Base-by-base conservation (phyloP, 1,140 invertebrate genomes). In the Scaptomyza hsui region DNA sequence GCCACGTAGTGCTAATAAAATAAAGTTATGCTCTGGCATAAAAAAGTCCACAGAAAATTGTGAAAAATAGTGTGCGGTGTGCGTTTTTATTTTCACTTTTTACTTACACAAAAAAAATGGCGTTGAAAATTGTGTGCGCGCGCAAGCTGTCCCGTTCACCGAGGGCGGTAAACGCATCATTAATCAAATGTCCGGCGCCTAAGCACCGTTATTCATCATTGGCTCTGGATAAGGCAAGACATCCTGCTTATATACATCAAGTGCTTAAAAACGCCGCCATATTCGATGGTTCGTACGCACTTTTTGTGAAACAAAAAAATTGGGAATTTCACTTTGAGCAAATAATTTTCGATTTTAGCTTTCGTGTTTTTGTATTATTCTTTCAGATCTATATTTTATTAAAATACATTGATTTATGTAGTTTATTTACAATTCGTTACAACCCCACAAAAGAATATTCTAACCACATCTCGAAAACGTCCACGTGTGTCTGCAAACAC, bases 181-280 rank as follows among this genome's bases (percentile, higher is more conserved):
- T 90, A 90, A 90, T 90, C 89, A 90, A 90, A 90, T 88, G 88
- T 90, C 88, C 88, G 72, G 63, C 71, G 70, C 88, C 78, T 89
- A 89, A 89, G 81, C 88, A 88, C 79, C 73, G 86, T 89, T 89
- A 90, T 90, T 90, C 82, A 90, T 90, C 88, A 90, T 88, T 88
- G 82, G 73, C 76, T 75, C 75, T 75, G 82, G 74, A 78, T 63
- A 76, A 75, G 71, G 72, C 49, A 29, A 29, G 47, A 42, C 26
- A 12, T 37, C 24, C 10, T 3, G 51, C 26, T 0, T 21, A 24
- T 21, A 24, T 21, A 32, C 32, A 37, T 4, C 32, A 37, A 37
- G 32, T 37, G 55, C 45, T 24, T 16, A 41, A 24, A 24, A 29
- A 1, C 7, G n/a, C 45, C 74, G 79, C 80, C 76, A 69, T 65